A percentile compares a stretch with the other conserved stretches of the same genome.
phyloP scores from a whole-genome alignment of 2,888 invertebrate species.

The Shargacucullia verbasci region DNA sequence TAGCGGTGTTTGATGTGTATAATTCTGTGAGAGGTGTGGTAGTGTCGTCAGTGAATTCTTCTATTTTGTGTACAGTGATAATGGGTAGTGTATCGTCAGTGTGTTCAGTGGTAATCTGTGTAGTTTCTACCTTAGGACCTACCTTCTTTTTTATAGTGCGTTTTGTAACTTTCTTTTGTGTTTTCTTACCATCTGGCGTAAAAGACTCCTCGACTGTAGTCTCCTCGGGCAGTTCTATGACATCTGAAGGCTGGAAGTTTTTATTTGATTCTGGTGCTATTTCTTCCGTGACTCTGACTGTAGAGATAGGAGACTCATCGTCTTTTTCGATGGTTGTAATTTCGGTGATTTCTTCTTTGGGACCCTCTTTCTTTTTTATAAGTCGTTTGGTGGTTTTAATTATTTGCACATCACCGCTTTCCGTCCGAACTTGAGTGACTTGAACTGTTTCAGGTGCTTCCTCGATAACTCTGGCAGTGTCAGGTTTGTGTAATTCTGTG shows the following conservation, averaged over 20 bases:
- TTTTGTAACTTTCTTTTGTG: conserved; percentile 63
- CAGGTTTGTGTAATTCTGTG: conserved; percentile 3
- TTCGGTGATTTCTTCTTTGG: conserved; percentile 81
- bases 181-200: conserved; percentile 66
- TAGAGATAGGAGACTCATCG: conserved; percentile 43
- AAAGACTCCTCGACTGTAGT: conserved; percentile 61
- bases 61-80: conserved; percentile 71
- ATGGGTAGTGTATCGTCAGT: conserved; percentile 62
- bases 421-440: conserved; percentile 19
- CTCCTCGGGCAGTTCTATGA: conserved; percentile 69
- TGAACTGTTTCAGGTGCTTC: conserved; percentile 24
- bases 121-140: conserved; percentile 66
- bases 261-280: conserved; percentile 63
- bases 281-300: conserved; percentile 40
- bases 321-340: conserved; percentile 79
- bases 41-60: conserved; percentile 21
- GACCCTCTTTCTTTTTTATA: conserved; percentile 56
- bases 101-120: conserved; percentile 34
- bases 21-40: conserved; percentile 13
- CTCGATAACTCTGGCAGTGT: conserved; percentile 6
- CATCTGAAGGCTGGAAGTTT: conserved; percentile 2
- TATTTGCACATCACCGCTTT: conserved; percentile 12
- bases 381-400: conserved; percentile 34
- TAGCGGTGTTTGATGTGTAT: conserved; percentile 4
- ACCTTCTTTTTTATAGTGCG: conserved; percentile 76